phyloP scores from a whole-genome alignment of 2,797 vertebrate species.

The Melopsittacus undulatus region DNA sequence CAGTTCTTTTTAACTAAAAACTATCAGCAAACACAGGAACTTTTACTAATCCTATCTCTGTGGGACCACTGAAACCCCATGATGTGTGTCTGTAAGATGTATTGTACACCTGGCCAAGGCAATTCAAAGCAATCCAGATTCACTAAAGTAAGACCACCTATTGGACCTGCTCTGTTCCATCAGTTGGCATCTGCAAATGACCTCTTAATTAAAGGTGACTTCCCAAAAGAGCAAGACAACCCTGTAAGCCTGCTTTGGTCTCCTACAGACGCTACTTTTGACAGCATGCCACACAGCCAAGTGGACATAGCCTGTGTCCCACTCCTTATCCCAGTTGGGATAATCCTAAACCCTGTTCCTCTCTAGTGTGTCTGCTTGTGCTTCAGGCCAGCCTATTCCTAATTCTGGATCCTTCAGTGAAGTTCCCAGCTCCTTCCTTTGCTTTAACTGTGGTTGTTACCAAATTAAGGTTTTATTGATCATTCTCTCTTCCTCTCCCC shows the following conservation, averaged over 20 bases:
- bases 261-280: neutral
- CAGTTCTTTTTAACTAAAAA: neutral
- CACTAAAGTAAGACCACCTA: neutral
- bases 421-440: neutral
- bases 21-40: neutral
- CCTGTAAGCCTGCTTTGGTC: neutral
- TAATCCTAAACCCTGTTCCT: neutral
- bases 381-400: neutral
- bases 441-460: neutral
- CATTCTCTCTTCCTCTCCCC: neutral
- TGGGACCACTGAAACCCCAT: neutral
- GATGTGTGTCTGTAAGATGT: neutral
- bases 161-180: neutral
- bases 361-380: neutral
- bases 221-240: neutral
- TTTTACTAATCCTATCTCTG: neutral
- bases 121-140: neutral
- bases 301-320: neutral
- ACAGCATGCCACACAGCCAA: neutral
- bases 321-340: neutral
- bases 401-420: neutral
- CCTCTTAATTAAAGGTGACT: neutral
- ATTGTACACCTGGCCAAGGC: neutral
- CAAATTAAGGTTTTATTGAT: neutral
- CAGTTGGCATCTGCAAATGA: neutral